Evolutionary conservation across 35 echinoderm and acorn worm species (phyloP).

Genomic region (Acanthaster planci): DNA sequence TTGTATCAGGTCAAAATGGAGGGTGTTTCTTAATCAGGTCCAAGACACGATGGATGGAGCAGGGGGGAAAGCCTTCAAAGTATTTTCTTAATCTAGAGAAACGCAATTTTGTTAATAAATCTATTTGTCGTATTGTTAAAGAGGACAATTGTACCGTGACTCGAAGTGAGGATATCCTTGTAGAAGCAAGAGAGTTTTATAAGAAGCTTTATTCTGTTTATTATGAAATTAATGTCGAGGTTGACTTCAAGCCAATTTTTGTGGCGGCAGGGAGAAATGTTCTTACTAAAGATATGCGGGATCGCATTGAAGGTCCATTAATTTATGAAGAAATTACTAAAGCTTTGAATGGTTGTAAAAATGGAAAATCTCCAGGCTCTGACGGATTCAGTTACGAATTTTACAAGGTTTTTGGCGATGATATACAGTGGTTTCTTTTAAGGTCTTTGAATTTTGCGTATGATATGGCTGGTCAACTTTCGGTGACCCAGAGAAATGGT

Average conservation of each 20-base stretch:
- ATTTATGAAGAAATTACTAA: constrained; percentile 14
- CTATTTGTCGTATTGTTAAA: not conserved
- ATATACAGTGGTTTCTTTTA: not conserved
- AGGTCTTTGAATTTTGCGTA: too few relatives aligned
- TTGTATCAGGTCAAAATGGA: not conserved
- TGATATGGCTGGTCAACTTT: too few relatives aligned
- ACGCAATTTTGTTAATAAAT: too few relatives aligned
- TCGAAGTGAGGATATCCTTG: too few relatives aligned
- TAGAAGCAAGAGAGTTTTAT: too few relatives aligned
- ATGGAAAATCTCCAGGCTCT: too few relatives aligned
- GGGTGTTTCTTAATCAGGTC: constrained; percentile 19
- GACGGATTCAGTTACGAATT: constrained; percentile 39
- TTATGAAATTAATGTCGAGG: not conserved
- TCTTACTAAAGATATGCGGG: not conserved
- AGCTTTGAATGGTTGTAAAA: too few relatives aligned
- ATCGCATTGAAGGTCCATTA: too few relatives aligned
- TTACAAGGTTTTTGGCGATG: constrained; percentile 24
- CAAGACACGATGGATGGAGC: too few relatives aligned
- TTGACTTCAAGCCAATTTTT: not conserved
- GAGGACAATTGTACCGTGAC: not conserved
- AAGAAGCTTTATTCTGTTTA: constrained; percentile 13
- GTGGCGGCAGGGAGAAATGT: not conserved
- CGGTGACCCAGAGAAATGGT: not conserved
- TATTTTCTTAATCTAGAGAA: too few relatives aligned
- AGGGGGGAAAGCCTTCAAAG: too few relatives aligned